Conservation (phyloP, 2,888 invertebrate genomes). For the Rhopalosiphum nymphaeae region DNA sequence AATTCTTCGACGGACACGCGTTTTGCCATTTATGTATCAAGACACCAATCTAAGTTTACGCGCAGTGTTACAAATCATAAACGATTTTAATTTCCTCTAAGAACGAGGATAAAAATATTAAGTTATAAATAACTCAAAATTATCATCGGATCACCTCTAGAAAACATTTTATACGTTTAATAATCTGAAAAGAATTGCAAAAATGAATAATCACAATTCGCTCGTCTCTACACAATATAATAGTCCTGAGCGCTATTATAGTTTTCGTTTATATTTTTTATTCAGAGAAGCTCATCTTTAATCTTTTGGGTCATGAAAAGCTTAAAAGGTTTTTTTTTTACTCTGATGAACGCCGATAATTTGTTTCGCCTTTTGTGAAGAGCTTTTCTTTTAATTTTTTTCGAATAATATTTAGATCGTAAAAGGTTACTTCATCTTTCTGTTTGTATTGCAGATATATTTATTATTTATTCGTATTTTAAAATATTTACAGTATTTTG, state of each 20-base stretch:
- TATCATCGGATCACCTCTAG: conserved; percentile 17
- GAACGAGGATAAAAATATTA: not conserved
- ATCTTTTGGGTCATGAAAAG: conserved; percentile 58
- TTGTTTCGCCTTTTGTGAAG: conserved; percentile 50
- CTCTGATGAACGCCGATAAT: conserved; percentile 46
- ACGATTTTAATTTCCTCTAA: conserved; percentile 12
- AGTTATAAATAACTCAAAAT: conserved; percentile 39
- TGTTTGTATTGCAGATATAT: not conserved
- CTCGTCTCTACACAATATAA: not conserved
- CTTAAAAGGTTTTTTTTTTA: conserved; percentile 52
- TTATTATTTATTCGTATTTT: not conserved
- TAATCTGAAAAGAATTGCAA: conserved; percentile 32
- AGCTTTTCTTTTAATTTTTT: conserved; percentile 35
- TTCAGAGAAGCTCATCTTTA: conserved; percentile 43
- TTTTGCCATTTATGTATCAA: not conserved
- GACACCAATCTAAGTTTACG: not conserved
- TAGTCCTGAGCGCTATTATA: conserved; percentile 28
- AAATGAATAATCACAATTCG: conserved; percentile 29
- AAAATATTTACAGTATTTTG: not conserved
- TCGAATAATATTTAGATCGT: conserved; percentile 22
- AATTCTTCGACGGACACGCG: not conserved
- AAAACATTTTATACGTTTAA: conserved; percentile 36
- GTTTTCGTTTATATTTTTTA: conserved; percentile 34
- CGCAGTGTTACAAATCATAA: not conserved
- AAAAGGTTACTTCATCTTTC: not conserved